A percentile compares a stretch with the other conserved stretches of the same genome.
Conservation (phyloP, 2,797 vertebrate species). For the Choloepus didactylus region DNA sequence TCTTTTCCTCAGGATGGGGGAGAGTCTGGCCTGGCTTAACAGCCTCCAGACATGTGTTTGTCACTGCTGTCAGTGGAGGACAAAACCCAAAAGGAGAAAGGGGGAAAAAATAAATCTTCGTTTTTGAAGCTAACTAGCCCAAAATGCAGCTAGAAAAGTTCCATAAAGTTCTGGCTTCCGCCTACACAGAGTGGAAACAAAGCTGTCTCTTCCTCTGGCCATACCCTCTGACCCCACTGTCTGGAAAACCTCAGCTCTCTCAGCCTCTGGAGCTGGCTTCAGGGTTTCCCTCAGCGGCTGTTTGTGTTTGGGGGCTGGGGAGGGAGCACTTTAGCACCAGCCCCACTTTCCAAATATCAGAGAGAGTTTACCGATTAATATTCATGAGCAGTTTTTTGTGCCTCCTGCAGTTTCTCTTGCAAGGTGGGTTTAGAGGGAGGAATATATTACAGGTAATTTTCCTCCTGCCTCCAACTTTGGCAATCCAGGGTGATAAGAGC, state of each 20-base stretch:
- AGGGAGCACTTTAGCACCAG: constrained; percentile 82
- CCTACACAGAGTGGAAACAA: constrained; percentile 87
- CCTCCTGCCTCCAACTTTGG: constrained; percentile 84
- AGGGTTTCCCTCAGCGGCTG: constrained; percentile 82
- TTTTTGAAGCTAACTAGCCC: constrained; percentile 90
- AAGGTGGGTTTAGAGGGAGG: constrained; percentile 88
- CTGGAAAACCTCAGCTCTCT: constrained; percentile 85
- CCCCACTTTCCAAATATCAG: constrained; percentile 85
- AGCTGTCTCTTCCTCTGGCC: constrained; percentile 87
- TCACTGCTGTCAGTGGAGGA: constrained; percentile 85
- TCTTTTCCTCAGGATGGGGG: constrained; percentile 65
- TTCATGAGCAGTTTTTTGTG: constrained; percentile 88
- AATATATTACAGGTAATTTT: constrained; percentile 85
- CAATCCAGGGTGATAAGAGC: constrained; percentile 79
- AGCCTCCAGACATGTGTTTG: constrained; percentile 81
- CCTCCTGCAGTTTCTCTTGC: constrained; percentile 83
- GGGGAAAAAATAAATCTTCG: constrained; percentile 88
- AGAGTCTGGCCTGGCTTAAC: constrained; percentile 47
- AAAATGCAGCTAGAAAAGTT: constrained; percentile 88
- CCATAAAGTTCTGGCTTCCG: constrained; percentile 89
- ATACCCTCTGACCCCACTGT: constrained; percentile 89
- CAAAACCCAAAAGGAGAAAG: constrained; percentile 84
- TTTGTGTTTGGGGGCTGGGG: constrained; percentile 74
- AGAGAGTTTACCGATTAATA: constrained; percentile 88
- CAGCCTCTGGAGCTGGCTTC: constrained; percentile 83